A percentile compares a stretch with the other conserved stretches of the same genome.
These are phyloP conservation scores for Propsilocerus akamusi DNA, from an alignment of 1,140 invertebrate genomes.

Conservation along the genomic window DNA sequence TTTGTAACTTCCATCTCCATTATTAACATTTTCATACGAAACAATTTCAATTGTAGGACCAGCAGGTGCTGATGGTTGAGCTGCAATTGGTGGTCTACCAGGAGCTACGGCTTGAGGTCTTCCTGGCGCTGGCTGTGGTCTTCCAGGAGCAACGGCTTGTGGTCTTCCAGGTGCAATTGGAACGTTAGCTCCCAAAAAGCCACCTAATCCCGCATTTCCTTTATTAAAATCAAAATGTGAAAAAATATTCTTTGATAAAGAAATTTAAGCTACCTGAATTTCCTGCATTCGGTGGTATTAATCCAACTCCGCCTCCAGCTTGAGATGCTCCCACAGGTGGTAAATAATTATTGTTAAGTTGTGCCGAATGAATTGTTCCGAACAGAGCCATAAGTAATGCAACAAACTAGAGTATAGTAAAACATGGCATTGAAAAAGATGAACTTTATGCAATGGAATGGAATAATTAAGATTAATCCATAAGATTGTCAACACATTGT, in stretches of 20 bases:
- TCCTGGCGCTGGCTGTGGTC: neutral
- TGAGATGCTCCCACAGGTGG: constrained; percentile 22
- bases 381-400: too few species aligned
- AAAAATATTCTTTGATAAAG: too few species aligned
- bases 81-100: constrained; percentile 7
- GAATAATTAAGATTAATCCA: too few species aligned
- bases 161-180: constrained; percentile 12
- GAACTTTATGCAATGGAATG: too few species aligned
- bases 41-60: constrained; percentile 28
- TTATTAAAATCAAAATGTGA: too few species aligned
- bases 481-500: too few species aligned
- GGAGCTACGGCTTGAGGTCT: constrained; percentile 9
- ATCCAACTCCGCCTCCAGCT: constrained; percentile 17
- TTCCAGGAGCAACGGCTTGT: constrained; percentile 2
- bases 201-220: neutral
- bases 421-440: too few species aligned
- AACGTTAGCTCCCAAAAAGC: neutral
- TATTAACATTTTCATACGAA: constrained; percentile 33
- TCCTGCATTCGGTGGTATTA: constrained; percentile 14
- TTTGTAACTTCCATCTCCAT: constrained; percentile 34
- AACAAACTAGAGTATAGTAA: too few species aligned
- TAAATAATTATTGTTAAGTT: constrained; percentile 26
- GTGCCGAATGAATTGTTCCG: constrained; percentile 11
- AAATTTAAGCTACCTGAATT: neutral
- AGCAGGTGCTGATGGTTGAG: constrained; percentile 9